A percentile compares a stretch with the other conserved stretches of the same genome.
Evolutionary conservation across 2,797 vertebrate species (phyloP).

Genomic region (Xiphophorus birchmanni): DNA sequence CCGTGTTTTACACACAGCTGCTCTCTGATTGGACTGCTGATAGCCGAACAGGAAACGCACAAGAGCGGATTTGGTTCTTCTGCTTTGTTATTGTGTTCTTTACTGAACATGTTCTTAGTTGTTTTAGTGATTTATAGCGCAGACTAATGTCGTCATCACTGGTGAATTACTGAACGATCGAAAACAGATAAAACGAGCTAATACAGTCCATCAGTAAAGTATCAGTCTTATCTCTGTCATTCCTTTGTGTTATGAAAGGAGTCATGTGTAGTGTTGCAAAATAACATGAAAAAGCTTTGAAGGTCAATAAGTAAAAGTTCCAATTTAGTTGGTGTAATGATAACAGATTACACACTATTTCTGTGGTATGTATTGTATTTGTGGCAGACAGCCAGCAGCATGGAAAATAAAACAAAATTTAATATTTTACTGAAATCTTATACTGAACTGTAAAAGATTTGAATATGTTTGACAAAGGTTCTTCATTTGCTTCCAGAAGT

Average conservation of each 20-base stretch:
- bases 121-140: neutral
- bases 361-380: neutral
- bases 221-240: neutral
- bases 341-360: neutral
- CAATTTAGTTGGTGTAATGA: neutral
- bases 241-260: conserved; percentile 8
- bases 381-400: neutral
- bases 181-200: neutral
- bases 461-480: neutral
- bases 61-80: neutral
- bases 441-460: neutral
- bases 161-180: neutral
- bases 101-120: neutral
- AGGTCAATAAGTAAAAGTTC: conserved; percentile 10
- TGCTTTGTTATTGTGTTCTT: neutral
- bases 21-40: neutral
- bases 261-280: neutral
- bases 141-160: neutral
- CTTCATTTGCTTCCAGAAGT: conserved; percentile 42
- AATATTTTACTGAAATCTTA: neutral
- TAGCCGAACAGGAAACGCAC: neutral
- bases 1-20: neutral
- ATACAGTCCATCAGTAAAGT: neutral
- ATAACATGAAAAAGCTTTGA: neutral
- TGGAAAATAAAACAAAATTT: neutral